A percentile compares a stretch with the other conserved stretches of the same genome.
These are phyloP conservation scores for Paratrypauchen microcephalus DNA, from an alignment of 2,797 vertebrate species.

Conservation along the genomic window DNA sequence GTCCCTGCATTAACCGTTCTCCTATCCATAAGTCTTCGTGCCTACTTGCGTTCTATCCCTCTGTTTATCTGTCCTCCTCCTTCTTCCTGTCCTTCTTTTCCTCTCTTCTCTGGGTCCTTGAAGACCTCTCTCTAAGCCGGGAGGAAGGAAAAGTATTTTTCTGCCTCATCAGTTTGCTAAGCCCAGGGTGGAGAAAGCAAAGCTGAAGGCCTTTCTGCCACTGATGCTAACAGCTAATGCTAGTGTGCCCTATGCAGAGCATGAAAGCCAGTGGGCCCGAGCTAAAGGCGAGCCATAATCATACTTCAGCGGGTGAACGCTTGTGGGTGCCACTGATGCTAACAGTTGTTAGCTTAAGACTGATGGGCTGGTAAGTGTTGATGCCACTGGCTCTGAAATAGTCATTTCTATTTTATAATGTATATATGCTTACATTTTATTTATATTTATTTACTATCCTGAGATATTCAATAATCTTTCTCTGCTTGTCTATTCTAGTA, in stretches of 20 bases:
- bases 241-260: conserved; percentile 61
- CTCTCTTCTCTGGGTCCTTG: conserved; percentile 63
- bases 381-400: conserved; percentile 33
- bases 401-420: conserved; percentile 8
- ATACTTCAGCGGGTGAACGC: conserved; percentile 50
- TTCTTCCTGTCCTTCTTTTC: conserved; percentile 27
- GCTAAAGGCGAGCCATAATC: conserved; percentile 67
- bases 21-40: conserved; percentile 59
- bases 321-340: conserved; percentile 28
- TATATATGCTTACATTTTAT: not conserved
- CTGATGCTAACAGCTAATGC: conserved; percentile 72
- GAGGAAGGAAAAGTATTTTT: conserved; percentile 79
- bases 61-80: conserved; percentile 53
- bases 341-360: conserved; percentile 30
- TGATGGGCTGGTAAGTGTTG: conserved; percentile 45
- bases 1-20: conserved; percentile 50
- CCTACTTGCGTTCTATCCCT: conserved; percentile 46
- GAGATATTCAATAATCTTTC: not conserved
- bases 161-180: conserved; percentile 79
- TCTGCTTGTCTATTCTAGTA: not conserved
- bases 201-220: conserved; percentile 60
- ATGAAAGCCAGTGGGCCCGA: conserved; percentile 63
- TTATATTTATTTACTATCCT: not conserved
- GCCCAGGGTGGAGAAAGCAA: conserved; percentile 66
- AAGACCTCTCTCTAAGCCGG: conserved; percentile 69